These are phyloP conservation scores for Engystomops pustulosus DNA, from an alignment of 2,113 vertebrate species.

Conservation along the genomic window DNA sequence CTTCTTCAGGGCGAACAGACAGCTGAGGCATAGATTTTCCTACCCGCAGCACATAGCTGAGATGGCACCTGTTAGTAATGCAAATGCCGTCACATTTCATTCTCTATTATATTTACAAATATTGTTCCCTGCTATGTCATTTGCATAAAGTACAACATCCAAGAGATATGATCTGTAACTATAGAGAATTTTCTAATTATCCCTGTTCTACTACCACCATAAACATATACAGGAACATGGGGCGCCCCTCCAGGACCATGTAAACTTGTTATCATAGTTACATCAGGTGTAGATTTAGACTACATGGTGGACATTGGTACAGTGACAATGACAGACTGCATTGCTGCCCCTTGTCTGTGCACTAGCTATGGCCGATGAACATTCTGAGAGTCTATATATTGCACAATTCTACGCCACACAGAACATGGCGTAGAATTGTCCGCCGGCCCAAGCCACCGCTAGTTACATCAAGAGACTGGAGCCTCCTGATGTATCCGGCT, in stretches of 20 bases:
- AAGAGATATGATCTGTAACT: not conserved
- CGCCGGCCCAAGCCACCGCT: too few relatives aligned
- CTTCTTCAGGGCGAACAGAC: not conserved
- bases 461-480: too few relatives aligned
- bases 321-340: not conserved
- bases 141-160: not conserved
- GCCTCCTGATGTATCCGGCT: too few relatives aligned
- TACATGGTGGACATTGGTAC: not conserved
- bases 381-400: too few relatives aligned
- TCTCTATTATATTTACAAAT: conserved; percentile 23
- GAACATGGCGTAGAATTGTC: too few relatives aligned
- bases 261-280: too few relatives aligned
- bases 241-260: not conserved
- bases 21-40: not conserved
- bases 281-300: not conserved
- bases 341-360: too few relatives aligned
- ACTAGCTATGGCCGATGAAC: too few relatives aligned
- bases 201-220: not conserved
- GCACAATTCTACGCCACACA: too few relatives aligned
- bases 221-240: not conserved
- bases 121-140: not conserved
- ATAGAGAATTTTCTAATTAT: too few relatives aligned
- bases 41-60: not conserved
- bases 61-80: conserved; percentile 19
- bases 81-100: conserved; percentile 8